Conservation (phyloP, 2,113 vertebrate genomes). For the Cervus canadensis region DNA sequence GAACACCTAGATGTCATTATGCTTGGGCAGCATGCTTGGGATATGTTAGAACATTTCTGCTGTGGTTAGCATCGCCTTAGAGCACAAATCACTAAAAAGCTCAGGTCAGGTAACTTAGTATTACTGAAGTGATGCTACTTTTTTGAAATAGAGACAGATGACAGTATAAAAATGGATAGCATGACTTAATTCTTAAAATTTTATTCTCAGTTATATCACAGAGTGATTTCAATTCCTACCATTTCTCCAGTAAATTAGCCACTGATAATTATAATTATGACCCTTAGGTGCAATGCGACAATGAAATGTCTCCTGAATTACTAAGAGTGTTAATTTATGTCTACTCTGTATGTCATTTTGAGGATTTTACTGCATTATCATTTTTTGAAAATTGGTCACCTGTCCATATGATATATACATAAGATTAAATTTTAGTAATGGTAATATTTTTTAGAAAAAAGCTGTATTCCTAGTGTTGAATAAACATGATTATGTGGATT, state of each 20-base stretch:
- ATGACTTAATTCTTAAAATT: slow-evolving; percentile 37
- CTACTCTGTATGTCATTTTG: not conserved
- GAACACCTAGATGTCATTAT: not conserved
- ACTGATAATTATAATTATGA: slow-evolving; percentile 44
- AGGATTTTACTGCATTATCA: slow-evolving; percentile 12
- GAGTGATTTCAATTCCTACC: slow-evolving; percentile 42
- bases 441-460: not conserved
- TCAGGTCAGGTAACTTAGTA: not conserved
- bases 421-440: not conserved
- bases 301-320: slow-evolving; percentile 41
- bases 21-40: not conserved
- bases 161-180: not conserved
- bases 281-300: not conserved
- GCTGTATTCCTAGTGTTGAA: not conserved
- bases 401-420: not conserved
- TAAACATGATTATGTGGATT: not conserved
- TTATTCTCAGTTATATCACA: slow-evolving; percentile 36
- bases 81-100: not conserved
- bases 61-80: not conserved
- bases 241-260: slow-evolving; percentile 48
- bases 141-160: not conserved
- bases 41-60: not conserved
- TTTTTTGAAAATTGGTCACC: not conserved
- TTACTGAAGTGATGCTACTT: not conserved
- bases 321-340: slow-evolving; percentile 34